Percentiles rank a stretch among this genome's conserved stretches.
These are phyloP conservation scores for Anticlea derivata DNA, from an alignment of 2,888 invertebrate species.

Conservation along the genomic window DNA sequence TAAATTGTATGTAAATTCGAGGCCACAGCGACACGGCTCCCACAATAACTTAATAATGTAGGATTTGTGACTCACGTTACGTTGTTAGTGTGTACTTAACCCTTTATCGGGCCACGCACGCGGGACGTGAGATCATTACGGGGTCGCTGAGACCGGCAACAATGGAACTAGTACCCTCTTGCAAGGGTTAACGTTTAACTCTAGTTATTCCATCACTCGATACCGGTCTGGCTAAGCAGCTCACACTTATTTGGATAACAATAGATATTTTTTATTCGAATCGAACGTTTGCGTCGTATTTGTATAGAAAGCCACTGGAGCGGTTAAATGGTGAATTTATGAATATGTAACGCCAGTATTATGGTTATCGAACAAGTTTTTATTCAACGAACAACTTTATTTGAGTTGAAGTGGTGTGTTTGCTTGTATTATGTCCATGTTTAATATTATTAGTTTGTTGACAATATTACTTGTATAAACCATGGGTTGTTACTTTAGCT, in stretches of 20 bases:
- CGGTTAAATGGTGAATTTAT: conserved; percentile 44
- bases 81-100: conserved; percentile 83
- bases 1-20: conserved; percentile 83
- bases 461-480: background rate
- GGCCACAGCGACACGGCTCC: conserved; percentile 76
- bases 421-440: conserved; percentile 13
- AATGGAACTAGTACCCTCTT: conserved; percentile 42
- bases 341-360: conserved; percentile 23
- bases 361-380: conserved; percentile 27
- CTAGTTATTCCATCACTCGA: conserved; percentile 33
- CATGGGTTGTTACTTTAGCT: too few relatives aligned
- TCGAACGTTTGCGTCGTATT: conserved; percentile 38
- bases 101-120: conserved; percentile 82
- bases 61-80: conserved; percentile 83
- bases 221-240: conserved; percentile 51
- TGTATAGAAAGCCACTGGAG: conserved; percentile 48
- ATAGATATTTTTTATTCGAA: conserved; percentile 49
- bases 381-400: conserved; percentile 24
- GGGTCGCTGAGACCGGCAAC: conserved; percentile 62
- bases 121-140: conserved; percentile 81
- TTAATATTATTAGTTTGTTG: background rate
- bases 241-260: conserved; percentile 53
- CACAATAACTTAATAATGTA: conserved; percentile 84
- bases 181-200: conserved; percentile 34
- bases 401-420: conserved; percentile 15